A percentile compares a stretch with the other conserved stretches of the same genome.
Evolutionary conservation across 2,888 invertebrate genomes (phyloP).

Genomic region (Cephus spinipes): DNA sequence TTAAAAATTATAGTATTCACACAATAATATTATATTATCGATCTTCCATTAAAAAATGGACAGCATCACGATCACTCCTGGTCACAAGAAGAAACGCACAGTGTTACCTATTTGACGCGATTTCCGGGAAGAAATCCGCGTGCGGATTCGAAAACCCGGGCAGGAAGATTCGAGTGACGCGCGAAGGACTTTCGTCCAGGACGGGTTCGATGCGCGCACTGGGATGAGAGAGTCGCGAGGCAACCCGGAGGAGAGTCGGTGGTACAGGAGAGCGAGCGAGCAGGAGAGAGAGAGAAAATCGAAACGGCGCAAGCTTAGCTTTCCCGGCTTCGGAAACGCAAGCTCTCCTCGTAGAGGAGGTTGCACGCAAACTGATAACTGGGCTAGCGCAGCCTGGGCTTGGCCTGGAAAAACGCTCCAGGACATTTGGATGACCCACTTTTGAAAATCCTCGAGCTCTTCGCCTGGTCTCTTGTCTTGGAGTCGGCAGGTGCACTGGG

Average conservation of each 20-base stretch:
- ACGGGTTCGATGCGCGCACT: slow-evolving; percentile 69
- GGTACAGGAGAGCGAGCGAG: slow-evolving; percentile 46
- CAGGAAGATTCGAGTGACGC: slow-evolving; percentile 17
- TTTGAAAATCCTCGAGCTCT: background rate
- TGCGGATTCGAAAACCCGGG: background rate
- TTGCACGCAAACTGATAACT: slow-evolving; percentile 6
- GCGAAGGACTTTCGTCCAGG: slow-evolving; percentile 61
- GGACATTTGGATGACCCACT: slow-evolving; percentile 5
- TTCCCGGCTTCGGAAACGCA: slow-evolving; percentile 9
- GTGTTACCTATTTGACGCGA: background rate
- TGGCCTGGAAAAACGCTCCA: slow-evolving; percentile 4
- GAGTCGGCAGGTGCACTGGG: background rate
- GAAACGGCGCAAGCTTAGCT: slow-evolving; percentile 13
- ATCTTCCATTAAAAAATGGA: background rate
- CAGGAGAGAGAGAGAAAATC: slow-evolving; percentile 43
- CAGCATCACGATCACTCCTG: background rate
- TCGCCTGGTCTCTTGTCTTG: background rate
- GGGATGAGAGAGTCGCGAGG: slow-evolving; percentile 26
- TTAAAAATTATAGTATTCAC: background rate
- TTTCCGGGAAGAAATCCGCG: background rate
- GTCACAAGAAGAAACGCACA: background rate
- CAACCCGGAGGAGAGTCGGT: slow-evolving; percentile 38
- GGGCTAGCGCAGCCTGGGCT: slow-evolving; percentile 3
- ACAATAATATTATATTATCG: background rate
- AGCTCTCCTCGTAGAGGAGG: slow-evolving; percentile 6